Evolutionary conservation across 2,888 invertebrate genomes (phyloP).

Genomic region (Meganola albula): DNA sequence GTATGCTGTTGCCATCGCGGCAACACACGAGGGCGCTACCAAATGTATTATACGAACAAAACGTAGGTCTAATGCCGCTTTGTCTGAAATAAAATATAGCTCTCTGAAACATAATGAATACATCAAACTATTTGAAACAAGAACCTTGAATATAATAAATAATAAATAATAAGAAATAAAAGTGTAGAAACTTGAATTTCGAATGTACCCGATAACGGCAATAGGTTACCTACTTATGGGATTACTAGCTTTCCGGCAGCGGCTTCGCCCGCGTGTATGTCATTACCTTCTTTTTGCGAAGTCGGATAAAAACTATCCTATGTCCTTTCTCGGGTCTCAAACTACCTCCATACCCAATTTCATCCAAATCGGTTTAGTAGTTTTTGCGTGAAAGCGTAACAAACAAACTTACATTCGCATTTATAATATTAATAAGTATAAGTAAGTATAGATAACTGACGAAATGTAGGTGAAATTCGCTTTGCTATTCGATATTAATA

Average conservation of each 20-base stretch:
- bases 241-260: too few species aligned
- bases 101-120: neutral
- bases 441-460: neutral
- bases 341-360: too few species aligned
- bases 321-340: too few species aligned
- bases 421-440: too few species aligned
- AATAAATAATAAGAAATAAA: neutral
- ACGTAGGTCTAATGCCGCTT: constrained; percentile 51
- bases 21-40: constrained; percentile 48
- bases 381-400: too few species aligned
- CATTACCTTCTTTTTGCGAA: too few species aligned
- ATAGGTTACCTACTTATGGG: neutral
- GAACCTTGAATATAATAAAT: neutral
- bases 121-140: neutral
- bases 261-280: too few species aligned
- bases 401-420: too few species aligned
- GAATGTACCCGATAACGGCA: neutral
- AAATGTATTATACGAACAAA: constrained; percentile 43
- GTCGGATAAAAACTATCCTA: too few species aligned
- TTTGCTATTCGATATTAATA: neutral
- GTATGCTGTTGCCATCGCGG: constrained; percentile 41
- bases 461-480: neutral
- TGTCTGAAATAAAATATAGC: constrained; percentile 27
- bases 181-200: neutral
- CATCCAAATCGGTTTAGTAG: too few species aligned